Evolutionary conservation across 64 coral and sea anemone species (phyloP).

Genomic region (Porites australiensis): DNA sequence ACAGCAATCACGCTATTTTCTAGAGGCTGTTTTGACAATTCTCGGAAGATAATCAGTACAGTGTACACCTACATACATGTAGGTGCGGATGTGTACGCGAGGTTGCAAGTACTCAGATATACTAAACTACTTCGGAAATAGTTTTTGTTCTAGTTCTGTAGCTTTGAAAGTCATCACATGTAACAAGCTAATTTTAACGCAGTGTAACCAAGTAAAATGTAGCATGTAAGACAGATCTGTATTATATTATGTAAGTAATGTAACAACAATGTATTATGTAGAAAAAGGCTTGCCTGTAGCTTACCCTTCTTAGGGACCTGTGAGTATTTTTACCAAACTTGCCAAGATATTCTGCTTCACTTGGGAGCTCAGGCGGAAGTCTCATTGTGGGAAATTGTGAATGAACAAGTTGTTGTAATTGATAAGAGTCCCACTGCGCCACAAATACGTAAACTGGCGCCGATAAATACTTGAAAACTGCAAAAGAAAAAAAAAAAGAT

Average conservation of each 20-base stretch:
- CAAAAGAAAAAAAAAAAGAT: neutral
- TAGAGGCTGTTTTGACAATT: no score
- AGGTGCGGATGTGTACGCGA: neutral
- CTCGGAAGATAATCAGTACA: neutral
- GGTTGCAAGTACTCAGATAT: no score
- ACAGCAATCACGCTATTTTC: no score
- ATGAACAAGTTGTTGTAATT: conserved; percentile 83
- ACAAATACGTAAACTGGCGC: conserved; percentile 97
- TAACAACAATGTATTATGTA: neutral
- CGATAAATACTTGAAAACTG: conserved; percentile 87
- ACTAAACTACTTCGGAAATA: no score
- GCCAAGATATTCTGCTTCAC: conserved; percentile 87
- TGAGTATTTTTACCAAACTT: conserved; percentile 99
- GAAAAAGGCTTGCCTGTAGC: neutral
- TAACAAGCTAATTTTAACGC: no score
- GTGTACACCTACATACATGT: neutral
- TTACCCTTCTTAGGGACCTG: conserved; percentile 88
- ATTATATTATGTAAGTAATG: neutral
- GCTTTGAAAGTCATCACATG: no score
- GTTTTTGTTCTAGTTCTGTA: no score
- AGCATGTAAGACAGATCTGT: no score
- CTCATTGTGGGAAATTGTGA: conserved; percentile 78
- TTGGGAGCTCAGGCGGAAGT: conserved; percentile 83
- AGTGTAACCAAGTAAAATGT: no score
- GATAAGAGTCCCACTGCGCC: conserved; percentile 98